These are phyloP conservation scores for Pharmacophagus antenor DNA, from an alignment of 2,888 invertebrate species.

Conservation along the genomic window DNA sequence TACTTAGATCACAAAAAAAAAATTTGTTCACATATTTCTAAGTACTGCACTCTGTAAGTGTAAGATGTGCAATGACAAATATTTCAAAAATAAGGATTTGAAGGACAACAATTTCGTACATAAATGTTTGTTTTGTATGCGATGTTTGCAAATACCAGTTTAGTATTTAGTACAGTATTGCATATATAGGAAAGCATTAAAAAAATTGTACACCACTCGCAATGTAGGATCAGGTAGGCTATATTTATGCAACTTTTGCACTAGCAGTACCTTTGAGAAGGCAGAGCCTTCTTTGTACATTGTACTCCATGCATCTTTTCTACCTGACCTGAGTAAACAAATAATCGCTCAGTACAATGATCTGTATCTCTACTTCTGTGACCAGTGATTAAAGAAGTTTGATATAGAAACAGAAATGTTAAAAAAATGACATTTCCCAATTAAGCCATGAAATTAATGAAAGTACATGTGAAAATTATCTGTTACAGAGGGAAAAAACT, in stretches of 20 bases:
- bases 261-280: constrained; percentile 53
- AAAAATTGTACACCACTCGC: constrained; percentile 46
- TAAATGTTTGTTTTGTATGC: constrained; percentile 48
- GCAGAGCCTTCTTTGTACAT: no score
- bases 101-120: constrained; percentile 69
- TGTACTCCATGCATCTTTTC: constrained; percentile 48
- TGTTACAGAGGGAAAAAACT: neutral
- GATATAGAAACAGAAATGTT: constrained; percentile 52
- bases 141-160: constrained; percentile 68
- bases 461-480: neutral
- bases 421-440: constrained; percentile 52
- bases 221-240: constrained; percentile 50
- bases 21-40: constrained; percentile 49
- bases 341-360: no score
- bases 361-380: no score
- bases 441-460: neutral
- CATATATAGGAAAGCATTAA: constrained; percentile 53
- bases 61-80: constrained; percentile 49
- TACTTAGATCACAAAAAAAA: constrained; percentile 52
- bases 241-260: constrained; percentile 64
- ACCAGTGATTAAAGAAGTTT: constrained; percentile 61
- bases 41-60: constrained; percentile 57
- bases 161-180: constrained; percentile 51
- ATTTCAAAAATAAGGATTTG: constrained; percentile 60
- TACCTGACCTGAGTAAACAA: no score